Base-by-base conservation (phyloP, 37 sponge, comb jelly and placozoan species). In the Agelas oroides region DNA sequence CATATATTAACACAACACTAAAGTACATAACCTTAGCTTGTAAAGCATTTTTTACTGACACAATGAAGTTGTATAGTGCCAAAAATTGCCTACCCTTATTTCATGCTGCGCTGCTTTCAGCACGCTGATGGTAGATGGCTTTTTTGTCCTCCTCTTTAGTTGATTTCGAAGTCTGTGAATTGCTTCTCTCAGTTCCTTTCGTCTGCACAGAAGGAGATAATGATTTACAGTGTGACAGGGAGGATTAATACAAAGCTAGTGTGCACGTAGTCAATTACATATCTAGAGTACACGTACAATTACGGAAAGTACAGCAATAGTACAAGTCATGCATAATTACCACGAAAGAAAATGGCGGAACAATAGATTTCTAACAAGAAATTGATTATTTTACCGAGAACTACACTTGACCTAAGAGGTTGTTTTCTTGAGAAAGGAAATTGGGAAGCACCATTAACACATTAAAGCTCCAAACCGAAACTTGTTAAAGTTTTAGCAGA, bases 81-180 rank as follows among this genome's bases (percentile, higher is more conserved):
- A n/a, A n/a, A n/a, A n/a, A n/a, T n/a, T 13, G 11, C 66, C 18
- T 68, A 88, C 89, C 71, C 68, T 58, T 23, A 88, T 88, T 36
- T 88, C 89, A 27, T 76, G 60, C 46, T 76, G 34, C 1, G 89
- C 81, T 1, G 89, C 83, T 19, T 76, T 57, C 25, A 88, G 64
- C 5, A 88, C 71, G 18, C 70, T 82, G 23, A 75, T 82, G 19
- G 75, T 74, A 30, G 89, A 30, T 0, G 83, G 76, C 14, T 53
- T 74, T n/a, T 68, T 81, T 34, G 89, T 88, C 32, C 53, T 68
- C 30, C 52, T 63, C 23, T 24, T 69, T 1, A 88, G 83, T 77
- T 88, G 89, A 19, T 88, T 82, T 53, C 89, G 46, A 33, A 88
- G 61, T n/a, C 37, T 38, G 13, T 64, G 39, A 21, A 88, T 64